Conservation (phyloP, 2,797 vertebrate genomes). For the Channallabes apus region DNA sequence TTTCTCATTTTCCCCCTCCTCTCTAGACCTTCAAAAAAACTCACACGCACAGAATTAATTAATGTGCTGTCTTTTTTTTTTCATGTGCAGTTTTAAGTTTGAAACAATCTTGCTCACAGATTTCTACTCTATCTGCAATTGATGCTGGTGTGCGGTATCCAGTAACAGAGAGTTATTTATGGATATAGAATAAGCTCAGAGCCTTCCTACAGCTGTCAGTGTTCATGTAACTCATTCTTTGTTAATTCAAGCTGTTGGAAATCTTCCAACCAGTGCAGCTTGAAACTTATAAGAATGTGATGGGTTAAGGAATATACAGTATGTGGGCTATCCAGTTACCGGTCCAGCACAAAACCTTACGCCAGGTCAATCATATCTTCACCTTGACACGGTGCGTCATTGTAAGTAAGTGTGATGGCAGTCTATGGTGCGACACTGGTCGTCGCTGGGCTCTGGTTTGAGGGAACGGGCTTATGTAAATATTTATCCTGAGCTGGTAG, state of each 20-base stretch:
- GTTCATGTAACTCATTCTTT: neutral
- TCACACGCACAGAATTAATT: neutral
- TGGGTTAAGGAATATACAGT: neutral
- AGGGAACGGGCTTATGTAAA: slow-evolving; percentile 54
- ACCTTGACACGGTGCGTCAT: neutral
- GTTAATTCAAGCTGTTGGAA: neutral
- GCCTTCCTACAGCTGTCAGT: slow-evolving; percentile 19
- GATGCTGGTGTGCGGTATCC: slow-evolving; percentile 15
- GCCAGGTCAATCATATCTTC: neutral
- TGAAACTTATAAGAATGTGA: neutral
- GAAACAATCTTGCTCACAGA: slow-evolving; percentile 7
- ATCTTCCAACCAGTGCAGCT: neutral
- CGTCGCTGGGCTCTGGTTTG: slow-evolving; percentile 38
- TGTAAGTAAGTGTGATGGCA: slow-evolving; percentile 15
- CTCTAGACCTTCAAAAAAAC: slow-evolving; percentile 36
- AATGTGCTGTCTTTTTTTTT: slow-evolving; percentile 49
- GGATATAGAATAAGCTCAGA: neutral
- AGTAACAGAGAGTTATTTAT: slow-evolving; percentile 35
- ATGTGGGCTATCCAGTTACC: neutral
- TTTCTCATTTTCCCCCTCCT: slow-evolving; percentile 45
- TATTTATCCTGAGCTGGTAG: slow-evolving; percentile 52
- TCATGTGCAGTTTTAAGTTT: slow-evolving; percentile 44
- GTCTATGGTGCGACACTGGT: slow-evolving; percentile 34
- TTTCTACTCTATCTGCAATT: slow-evolving; percentile 30
- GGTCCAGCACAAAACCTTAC: neutral